These are phyloP conservation scores for Idaea aversata DNA, from an alignment of 2,888 invertebrate species.

Conservation along the genomic window DNA sequence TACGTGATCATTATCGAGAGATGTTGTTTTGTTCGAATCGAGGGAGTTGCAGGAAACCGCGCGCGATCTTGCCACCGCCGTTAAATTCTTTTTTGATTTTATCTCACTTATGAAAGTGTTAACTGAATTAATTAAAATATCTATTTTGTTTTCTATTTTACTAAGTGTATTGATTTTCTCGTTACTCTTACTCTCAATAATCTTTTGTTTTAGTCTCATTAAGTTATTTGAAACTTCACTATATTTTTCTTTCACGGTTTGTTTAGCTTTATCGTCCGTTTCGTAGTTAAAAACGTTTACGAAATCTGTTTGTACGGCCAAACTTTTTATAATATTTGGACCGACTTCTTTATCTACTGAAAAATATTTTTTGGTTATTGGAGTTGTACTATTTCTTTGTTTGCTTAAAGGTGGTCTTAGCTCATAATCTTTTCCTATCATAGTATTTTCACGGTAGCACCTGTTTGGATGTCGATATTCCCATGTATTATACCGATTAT, in stretches of 20 bases:
- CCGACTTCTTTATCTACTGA: conserved; percentile 5
- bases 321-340: conserved; percentile 10
- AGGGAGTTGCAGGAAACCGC: not conserved
- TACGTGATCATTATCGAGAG: not conserved
- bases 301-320: conserved; percentile 21
- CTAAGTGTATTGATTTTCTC: conserved; percentile 33
- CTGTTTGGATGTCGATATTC: conserved; percentile 18
- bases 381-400: not conserved
- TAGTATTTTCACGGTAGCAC: conserved; percentile 22
- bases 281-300: conserved; percentile 8
- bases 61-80: not conserved
- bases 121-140: conserved; percentile 48
- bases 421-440: conserved; percentile 24
- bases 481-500: conserved; percentile 14
- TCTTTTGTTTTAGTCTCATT: conserved; percentile 32
- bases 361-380: not conserved
- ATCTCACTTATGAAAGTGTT: conserved; percentile 49
- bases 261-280: conserved; percentile 5
- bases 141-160: conserved; percentile 54
- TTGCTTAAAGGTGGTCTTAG: not conserved
- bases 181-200: conserved; percentile 24
- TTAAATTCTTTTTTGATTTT: conserved; percentile 28
- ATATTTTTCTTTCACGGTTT: conserved; percentile 31
- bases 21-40: not conserved
- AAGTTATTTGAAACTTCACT: conserved; percentile 31